phyloP scores from a whole-genome alignment of 2,888 invertebrate genomes.

The Lochmaea crataegi region DNA sequence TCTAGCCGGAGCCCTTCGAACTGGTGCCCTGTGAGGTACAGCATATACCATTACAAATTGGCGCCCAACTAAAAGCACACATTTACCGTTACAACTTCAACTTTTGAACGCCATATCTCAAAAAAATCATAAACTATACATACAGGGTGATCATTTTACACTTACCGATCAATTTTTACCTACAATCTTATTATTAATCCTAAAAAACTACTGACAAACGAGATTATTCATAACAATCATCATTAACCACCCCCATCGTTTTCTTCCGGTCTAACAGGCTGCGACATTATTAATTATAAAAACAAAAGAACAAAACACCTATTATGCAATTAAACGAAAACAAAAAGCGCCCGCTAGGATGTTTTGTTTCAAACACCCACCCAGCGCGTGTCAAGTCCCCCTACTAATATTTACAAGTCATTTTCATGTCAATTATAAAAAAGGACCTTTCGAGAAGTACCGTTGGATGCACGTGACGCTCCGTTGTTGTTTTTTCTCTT shows the following conservation, averaged over 20 bases:
- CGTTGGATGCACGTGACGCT: conserved; percentile 49
- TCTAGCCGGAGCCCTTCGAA: too few species aligned
- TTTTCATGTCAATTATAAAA: conserved; percentile 53
- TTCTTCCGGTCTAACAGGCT: conserved; percentile 25
- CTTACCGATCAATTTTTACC: not conserved
- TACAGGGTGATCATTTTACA: too few species aligned
- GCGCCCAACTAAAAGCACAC: too few species aligned
- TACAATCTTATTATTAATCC: too few species aligned
- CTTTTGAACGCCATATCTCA: too few species aligned
- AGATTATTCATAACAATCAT: conserved; percentile 1
- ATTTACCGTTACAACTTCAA: too few species aligned
- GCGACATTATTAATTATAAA: conserved; percentile 50
- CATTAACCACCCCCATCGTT: not conserved
- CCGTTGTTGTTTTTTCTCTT: conserved; percentile 33
- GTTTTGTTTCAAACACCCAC: conserved; percentile 53
- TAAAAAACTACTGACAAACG: not conserved
- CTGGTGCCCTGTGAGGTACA: too few species aligned
- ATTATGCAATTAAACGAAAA: conserved; percentile 53
- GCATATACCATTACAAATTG: too few species aligned
- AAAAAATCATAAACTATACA: too few species aligned
- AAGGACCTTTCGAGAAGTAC: conserved; percentile 43
- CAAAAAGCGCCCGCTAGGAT: conserved; percentile 43
- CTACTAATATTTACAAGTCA: conserved; percentile 44
- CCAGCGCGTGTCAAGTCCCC: conserved; percentile 52
- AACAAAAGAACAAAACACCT: conserved; percentile 55